Conservation (phyloP, 2,888 invertebrate species). For the Scotopteryx bipunctaria region DNA sequence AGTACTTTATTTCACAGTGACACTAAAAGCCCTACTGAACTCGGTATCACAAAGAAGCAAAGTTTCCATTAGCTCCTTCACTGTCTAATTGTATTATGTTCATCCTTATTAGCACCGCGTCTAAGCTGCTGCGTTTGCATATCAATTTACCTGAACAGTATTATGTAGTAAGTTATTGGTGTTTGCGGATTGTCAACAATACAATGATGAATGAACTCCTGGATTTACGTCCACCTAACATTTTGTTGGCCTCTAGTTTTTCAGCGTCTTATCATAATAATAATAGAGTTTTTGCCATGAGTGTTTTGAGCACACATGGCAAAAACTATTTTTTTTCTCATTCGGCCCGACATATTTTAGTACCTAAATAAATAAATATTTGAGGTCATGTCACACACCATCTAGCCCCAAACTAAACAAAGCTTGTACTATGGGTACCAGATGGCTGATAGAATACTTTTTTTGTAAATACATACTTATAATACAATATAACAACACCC, state of each 20-base stretch:
- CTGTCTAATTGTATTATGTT: constrained; percentile 13
- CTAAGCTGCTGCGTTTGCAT: constrained; percentile 19
- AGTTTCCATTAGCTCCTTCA: constrained; percentile 8
- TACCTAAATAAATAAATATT: no score
- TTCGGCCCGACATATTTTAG: no score
- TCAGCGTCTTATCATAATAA: not conserved
- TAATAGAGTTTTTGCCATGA: not conserved
- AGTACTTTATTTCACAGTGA: not conserved
- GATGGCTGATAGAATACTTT: no score
- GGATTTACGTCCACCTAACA: not conserved
- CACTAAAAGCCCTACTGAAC: not conserved
- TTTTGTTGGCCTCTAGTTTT: not conserved
- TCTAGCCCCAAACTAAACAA: no score
- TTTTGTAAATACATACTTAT: no score
- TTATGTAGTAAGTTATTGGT: constrained; percentile 13
- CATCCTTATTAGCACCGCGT: constrained; percentile 9
- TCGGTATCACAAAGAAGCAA: constrained; percentile 5
- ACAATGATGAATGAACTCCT: not conserved
- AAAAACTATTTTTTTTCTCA: no score
- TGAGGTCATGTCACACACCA: no score
- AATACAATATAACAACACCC: no score
- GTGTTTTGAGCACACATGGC: no score
- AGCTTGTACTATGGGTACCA: no score
- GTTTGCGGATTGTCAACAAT: constrained; percentile 19
- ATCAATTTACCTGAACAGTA: constrained; percentile 22